phyloP scores from a whole-genome alignment of 2,888 invertebrate genomes.

The Ochlodes sylvanus region DNA sequence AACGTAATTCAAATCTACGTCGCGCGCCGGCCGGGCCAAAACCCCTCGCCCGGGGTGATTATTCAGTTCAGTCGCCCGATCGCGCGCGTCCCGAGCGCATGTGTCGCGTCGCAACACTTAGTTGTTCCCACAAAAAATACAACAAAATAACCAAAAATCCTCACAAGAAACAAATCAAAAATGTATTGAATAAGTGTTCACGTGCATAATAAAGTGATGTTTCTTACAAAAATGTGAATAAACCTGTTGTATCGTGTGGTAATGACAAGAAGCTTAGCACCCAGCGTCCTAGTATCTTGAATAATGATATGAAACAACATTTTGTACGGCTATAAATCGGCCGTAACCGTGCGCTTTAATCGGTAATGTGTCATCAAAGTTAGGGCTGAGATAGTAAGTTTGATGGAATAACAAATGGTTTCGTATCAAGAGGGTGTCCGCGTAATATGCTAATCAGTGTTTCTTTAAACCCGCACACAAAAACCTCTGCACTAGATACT shows the following conservation, averaged over 20 bases:
- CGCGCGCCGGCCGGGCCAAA: slow-evolving; percentile 73
- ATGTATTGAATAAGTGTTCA: slow-evolving; percentile 47
- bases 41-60: slow-evolving; percentile 69
- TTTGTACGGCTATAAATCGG: slow-evolving; percentile 74
- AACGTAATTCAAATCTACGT: slow-evolving; percentile 56
- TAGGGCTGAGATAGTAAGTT: slow-evolving; percentile 55
- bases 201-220: slow-evolving; percentile 46
- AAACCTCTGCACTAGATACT: slow-evolving; percentile 83
- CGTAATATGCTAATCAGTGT: slow-evolving; percentile 81
- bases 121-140: slow-evolving; percentile 56
- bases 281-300: slow-evolving; percentile 61
- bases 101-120: slow-evolving; percentile 45
- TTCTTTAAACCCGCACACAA: slow-evolving; percentile 80
- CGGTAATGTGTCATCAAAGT: slow-evolving; percentile 70
- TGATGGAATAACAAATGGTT: slow-evolving; percentile 51
- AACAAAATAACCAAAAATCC: slow-evolving; percentile 69
- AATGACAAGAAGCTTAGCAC: slow-evolving; percentile 57
- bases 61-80: slow-evolving; percentile 68
- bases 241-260: slow-evolving; percentile 49
- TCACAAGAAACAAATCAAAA: slow-evolving; percentile 54
- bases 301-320: slow-evolving; percentile 79
- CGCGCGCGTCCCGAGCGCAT: slow-evolving; percentile 58
- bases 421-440: slow-evolving; percentile 64
- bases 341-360: slow-evolving; percentile 72
- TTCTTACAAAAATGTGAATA: slow-evolving; percentile 47